Conservation (phyloP, 2,797 vertebrate genomes). For the Rhinogobio ventralis region DNA sequence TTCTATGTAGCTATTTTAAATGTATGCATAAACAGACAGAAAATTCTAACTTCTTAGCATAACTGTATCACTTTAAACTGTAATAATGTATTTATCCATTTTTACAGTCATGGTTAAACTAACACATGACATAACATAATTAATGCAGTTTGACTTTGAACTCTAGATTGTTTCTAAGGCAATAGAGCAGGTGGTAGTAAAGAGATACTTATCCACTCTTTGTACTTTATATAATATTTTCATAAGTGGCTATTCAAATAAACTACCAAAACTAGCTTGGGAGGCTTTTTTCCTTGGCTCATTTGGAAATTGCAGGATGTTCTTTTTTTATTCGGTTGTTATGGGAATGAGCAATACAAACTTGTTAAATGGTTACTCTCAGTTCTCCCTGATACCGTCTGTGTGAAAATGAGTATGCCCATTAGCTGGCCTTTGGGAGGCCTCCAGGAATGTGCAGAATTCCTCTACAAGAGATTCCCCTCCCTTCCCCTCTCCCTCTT, state of each 20-base stretch:
- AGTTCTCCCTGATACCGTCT: conserved; percentile 1
- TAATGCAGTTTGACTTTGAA: conserved; percentile 19
- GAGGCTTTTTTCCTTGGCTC: not conserved
- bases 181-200: not conserved
- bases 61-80: not conserved
- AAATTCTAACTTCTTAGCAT: not conserved
- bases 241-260: not conserved
- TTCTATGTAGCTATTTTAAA: not conserved
- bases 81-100: not conserved
- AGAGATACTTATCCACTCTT: not conserved
- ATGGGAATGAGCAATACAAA: conserved; percentile 66
- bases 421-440: conserved; percentile 40
- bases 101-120: not conserved
- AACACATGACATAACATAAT: not conserved
- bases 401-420: conserved; percentile 53
- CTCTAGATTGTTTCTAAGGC: not conserved
- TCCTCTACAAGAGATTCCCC: conserved; percentile 22
- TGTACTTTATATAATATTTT: not conserved
- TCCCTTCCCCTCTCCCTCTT: conserved; percentile 19
- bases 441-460: conserved; percentile 63
- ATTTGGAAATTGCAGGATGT: not conserved
- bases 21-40: not conserved
- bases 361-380: conserved; percentile 52
- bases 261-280: not conserved
- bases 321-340: conserved; percentile 47